These are phyloP conservation scores for Tachyglossus aculeatus DNA, from an alignment of 2,797 vertebrate genomes.

Conservation along the genomic window DNA sequence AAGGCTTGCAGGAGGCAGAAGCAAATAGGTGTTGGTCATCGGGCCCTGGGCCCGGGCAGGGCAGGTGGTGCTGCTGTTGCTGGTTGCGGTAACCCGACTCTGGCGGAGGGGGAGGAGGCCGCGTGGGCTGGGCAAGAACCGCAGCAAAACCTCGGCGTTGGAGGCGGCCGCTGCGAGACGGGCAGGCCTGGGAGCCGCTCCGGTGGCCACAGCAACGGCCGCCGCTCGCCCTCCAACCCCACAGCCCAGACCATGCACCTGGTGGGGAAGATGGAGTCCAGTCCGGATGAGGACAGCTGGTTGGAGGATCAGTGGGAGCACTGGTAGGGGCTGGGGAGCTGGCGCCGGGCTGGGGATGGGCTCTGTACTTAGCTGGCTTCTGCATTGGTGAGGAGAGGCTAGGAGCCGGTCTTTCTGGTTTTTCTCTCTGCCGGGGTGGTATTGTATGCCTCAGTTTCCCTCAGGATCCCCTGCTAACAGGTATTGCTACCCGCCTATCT, in stretches of 20 bases:
- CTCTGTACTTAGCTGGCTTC: not conserved
- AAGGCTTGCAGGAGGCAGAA: no score
- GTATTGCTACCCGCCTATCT: not conserved
- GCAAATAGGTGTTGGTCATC: no score
- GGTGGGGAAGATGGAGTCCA: constrained; percentile 89
- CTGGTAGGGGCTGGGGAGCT: constrained; percentile 84
- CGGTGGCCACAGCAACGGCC: constrained; percentile 44
- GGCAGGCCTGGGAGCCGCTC: constrained; percentile 62
- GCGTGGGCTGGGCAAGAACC: not conserved
- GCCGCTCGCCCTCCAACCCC: constrained; percentile 29
- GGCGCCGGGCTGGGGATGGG: not conserved
- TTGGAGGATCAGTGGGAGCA: constrained; percentile 98
- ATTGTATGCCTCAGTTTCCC: not conserved
- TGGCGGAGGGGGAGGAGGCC: constrained; percentile 33
- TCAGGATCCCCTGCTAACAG: not conserved
- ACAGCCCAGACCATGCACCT: constrained; percentile 77
- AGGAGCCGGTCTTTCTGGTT: no score
- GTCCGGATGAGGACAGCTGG: constrained; percentile 90
- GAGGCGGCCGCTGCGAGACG: constrained; percentile 49
- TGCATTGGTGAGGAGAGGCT: no score
- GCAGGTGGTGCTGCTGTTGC: constrained; percentile 42
- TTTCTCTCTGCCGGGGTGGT: no score
- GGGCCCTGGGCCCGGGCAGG: no score
- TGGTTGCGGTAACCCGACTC: constrained; percentile 57
- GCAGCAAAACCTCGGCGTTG: constrained; percentile 57